phyloP scores from a whole-genome alignment of 2,797 vertebrate genomes.

The Cryptoblepharus egeriae region DNA sequence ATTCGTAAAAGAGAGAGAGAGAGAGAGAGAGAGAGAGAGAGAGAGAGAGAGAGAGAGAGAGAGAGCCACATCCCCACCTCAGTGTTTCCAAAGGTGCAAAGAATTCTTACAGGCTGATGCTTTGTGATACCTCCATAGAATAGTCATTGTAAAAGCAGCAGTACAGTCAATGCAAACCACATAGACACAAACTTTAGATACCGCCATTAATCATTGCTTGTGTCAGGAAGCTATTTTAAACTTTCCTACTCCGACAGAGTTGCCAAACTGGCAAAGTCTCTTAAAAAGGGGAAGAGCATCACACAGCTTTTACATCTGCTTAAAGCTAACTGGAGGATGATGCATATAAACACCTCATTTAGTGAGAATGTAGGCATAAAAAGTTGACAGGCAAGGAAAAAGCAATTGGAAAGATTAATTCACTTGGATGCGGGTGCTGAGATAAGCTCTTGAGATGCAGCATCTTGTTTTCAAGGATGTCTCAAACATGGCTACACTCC shows the following conservation, averaged over 20 bases:
- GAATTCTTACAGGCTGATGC: background rate
- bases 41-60: too few relatives aligned
- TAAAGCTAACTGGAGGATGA: conserved; percentile 56
- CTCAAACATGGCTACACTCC: conserved; percentile 23
- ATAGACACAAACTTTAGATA: conserved; percentile 30
- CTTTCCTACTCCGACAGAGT: conserved; percentile 35
- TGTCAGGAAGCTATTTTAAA: conserved; percentile 45
- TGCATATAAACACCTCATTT: conserved; percentile 53
- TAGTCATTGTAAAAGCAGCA: conserved; percentile 38
- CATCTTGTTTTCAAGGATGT: conserved; percentile 43
- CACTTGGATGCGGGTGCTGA: conserved; percentile 30
- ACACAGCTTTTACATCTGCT: conserved; percentile 42
- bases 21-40: too few relatives aligned
- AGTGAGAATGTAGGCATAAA: conserved; percentile 42
- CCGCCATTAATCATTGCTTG: conserved; percentile 52
- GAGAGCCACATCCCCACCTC: background rate
- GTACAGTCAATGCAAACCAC: conserved; percentile 20
- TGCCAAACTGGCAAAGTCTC: conserved; percentile 36
- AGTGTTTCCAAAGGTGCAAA: conserved; percentile 5
- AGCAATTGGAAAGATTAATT: conserved; percentile 61
- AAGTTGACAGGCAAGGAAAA: conserved; percentile 57
- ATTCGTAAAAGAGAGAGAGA: conserved; percentile 7
- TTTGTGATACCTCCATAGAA: conserved; percentile 38
- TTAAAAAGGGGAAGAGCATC: conserved; percentile 36
- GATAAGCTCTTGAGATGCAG: conserved; percentile 48